A percentile compares a stretch with the other conserved stretches of the same genome.
These are phyloP conservation scores for Nephrotoma guestfalica DNA, from an alignment of 2,888 invertebrate species.

Conservation along the genomic window DNA sequence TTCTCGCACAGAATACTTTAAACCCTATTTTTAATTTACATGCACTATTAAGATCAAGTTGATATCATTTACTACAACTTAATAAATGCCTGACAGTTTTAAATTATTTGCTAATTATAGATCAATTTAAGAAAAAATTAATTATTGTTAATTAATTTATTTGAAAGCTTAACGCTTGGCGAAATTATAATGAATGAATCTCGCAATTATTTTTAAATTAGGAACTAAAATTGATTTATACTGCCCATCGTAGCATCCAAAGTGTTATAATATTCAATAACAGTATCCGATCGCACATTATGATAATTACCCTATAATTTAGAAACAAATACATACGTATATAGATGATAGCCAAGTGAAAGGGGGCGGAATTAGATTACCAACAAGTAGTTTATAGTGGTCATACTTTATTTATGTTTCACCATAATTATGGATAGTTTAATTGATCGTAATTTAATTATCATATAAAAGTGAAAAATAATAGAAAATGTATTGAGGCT, in stretches of 20 bases:
- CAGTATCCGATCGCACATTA: background rate
- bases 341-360: background rate
- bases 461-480: background rate
- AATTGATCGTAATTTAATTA: background rate
- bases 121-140: too few species aligned
- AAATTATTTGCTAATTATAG: too few species aligned
- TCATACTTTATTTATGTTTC: background rate
- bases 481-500: background rate
- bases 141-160: too few species aligned
- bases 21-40: too few species aligned
- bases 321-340: background rate
- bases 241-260: background rate
- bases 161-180: too few species aligned
- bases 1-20: too few species aligned
- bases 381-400: background rate
- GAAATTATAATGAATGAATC: background rate
- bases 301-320: background rate
- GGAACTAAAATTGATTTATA: background rate
- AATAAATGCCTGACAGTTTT: too few species aligned
- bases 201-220: background rate
- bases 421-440: background rate
- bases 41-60: too few species aligned
- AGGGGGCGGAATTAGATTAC: background rate
- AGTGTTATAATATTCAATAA: background rate
- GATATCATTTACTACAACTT: too few species aligned